These are phyloP conservation scores for Dunckerocampus dactyliophorus DNA, from an alignment of 2,113 vertebrate genomes.

Conservation along the genomic window DNA sequence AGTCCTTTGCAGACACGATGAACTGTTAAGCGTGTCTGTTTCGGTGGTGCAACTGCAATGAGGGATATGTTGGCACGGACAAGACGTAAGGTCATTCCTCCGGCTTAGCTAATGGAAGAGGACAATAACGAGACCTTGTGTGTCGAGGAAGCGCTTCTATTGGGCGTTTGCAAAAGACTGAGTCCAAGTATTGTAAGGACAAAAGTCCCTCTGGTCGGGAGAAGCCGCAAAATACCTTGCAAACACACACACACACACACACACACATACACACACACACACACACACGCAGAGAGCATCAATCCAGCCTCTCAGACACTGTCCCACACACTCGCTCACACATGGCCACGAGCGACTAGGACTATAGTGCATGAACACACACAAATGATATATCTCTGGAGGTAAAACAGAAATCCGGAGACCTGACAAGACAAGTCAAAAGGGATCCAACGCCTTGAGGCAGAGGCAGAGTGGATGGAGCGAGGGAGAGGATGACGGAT, in stretches of 20 bases:
- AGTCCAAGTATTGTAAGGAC: constrained; percentile 31
- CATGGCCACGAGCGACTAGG: constrained; percentile 28
- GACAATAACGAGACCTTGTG: constrained; percentile 21
- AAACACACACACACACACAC: constrained; percentile 23
- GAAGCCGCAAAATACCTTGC: constrained; percentile 41
- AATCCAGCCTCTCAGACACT: constrained; percentile 17
- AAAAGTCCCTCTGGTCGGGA: constrained; percentile 36
- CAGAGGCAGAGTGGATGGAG: constrained; percentile 36
- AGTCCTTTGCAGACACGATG: neutral
- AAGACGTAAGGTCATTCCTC: constrained; percentile 14
- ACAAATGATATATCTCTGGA: constrained; percentile 43
- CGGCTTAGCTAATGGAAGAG: constrained; percentile 23
- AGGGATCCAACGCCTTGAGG: constrained; percentile 52
- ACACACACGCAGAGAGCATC: constrained; percentile 8
- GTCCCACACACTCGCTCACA: constrained; percentile 30
- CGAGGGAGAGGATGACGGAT: constrained; percentile 35
- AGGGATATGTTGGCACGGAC: constrained; percentile 11
- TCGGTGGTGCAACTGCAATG: neutral
- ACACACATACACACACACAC: constrained; percentile 9
- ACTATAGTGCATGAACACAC: constrained; percentile 43
- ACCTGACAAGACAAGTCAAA: constrained; percentile 65
- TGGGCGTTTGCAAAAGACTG: constrained; percentile 24
- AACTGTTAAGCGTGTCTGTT: no score
- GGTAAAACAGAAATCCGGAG: constrained; percentile 58
- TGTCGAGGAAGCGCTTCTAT: constrained; percentile 12